These are phyloP conservation scores for Brachionus rotundiformis DNA, from an alignment of 1,140 invertebrate genomes.

Conservation along the genomic window DNA sequence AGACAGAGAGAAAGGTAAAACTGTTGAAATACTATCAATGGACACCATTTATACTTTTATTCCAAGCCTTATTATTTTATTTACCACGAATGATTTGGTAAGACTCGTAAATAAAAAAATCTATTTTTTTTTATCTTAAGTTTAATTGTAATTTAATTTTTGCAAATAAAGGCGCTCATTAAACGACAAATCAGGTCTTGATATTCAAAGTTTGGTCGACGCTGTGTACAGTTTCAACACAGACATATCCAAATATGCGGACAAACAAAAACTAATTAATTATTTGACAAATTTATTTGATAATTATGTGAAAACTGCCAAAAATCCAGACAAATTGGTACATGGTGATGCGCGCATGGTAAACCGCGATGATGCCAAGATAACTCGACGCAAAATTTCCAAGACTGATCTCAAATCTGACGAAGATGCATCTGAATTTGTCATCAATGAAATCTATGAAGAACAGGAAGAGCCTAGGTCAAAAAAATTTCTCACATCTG, in stretches of 20 bases:
- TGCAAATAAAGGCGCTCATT: slow-evolving; percentile 40
- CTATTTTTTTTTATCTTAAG: not conserved
- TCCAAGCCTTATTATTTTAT: slow-evolving; percentile 68
- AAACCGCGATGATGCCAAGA: not conserved
- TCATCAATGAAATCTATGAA: slow-evolving; percentile 37
- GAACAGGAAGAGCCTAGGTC: not conserved
- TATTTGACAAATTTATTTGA: slow-evolving; percentile 47
- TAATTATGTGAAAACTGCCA: slow-evolving; percentile 27
- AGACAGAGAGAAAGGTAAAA: slow-evolving; percentile 44
- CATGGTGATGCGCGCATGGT: not conserved
- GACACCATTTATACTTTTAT: slow-evolving; percentile 67
- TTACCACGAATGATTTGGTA: slow-evolving; percentile 68
- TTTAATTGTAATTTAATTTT: not conserved
- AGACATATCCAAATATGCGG: slow-evolving; percentile 8
- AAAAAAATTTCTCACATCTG: not conserved
- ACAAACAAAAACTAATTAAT: slow-evolving; percentile 23
- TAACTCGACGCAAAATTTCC: not conserved
- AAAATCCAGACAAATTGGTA: not conserved
- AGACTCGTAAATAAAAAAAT: not conserved
- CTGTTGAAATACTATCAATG: slow-evolving; percentile 68
- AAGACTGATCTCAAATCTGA: not conserved
- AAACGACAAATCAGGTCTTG: slow-evolving; percentile 47
- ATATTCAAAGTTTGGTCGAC: slow-evolving; percentile 44
- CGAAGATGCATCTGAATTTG: not conserved
- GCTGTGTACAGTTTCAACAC: slow-evolving; percentile 13